Percentiles rank a stretch among this genome's conserved stretches.
phyloP scores from a whole-genome alignment of 1,140 invertebrate genomes.

The Sycobia sp. region DNA sequence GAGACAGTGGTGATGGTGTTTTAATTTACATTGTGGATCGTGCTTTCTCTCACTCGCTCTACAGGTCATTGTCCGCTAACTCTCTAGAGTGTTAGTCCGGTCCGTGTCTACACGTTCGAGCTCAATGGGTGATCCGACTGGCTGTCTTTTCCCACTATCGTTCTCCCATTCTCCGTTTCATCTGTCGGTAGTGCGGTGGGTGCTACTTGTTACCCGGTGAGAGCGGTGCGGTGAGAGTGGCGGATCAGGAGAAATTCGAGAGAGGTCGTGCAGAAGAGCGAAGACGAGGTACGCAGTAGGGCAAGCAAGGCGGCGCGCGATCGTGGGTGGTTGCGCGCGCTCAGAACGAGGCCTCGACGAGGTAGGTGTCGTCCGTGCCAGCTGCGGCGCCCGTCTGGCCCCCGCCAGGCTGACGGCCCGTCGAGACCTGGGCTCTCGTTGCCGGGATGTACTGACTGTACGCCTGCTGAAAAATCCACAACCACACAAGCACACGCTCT shows the following conservation, averaged over 20 bases:
- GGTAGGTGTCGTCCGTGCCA: conserved; percentile 71
- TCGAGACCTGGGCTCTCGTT: conserved; percentile 56
- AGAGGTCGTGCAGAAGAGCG: background rate
- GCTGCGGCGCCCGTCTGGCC: conserved; percentile 56
- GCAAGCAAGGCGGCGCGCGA: background rate
- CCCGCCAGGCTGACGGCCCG: conserved; percentile 68
- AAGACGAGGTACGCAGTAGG: background rate
- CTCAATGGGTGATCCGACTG: too few species aligned
- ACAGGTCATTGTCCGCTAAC: too few species aligned
- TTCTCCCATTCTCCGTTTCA: too few species aligned
- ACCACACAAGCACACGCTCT: conserved; percentile 56
- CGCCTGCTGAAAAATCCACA: conserved; percentile 71
- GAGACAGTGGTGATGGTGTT: background rate
- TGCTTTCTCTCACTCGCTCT: background rate
- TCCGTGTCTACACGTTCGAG: too few species aligned
- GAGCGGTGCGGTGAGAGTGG: too few species aligned
- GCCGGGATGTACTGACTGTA: conserved; percentile 84
- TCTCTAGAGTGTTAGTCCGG: too few species aligned
- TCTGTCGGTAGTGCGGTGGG: too few species aligned
- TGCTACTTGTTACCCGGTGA: too few species aligned
- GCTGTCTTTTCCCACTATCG: too few species aligned
- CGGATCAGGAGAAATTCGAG: too few species aligned
- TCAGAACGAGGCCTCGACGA: conserved; percentile 83
- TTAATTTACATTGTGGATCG: background rate
- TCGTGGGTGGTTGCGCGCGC: background rate